These are phyloP conservation scores for Chelonoidis abingdonii DNA, from an alignment of 2,113 vertebrate species.

Conservation along the genomic window DNA sequence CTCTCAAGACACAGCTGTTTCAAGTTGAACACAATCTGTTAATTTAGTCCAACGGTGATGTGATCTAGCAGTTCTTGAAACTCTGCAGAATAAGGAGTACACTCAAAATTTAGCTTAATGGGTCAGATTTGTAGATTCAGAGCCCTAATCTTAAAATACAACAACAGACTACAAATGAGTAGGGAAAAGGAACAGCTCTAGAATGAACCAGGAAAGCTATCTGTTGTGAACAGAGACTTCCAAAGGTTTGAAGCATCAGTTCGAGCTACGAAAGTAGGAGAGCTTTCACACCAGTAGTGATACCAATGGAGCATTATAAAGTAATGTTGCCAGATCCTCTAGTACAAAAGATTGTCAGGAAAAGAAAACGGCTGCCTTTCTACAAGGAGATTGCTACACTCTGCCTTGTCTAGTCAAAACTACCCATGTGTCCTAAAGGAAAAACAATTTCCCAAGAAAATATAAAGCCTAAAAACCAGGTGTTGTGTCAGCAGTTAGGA, in stretches of 20 bases:
- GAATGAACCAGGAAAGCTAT: not conserved
- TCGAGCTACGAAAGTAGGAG: fast-evolving
- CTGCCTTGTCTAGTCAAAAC: not conserved
- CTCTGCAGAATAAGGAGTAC: not conserved
- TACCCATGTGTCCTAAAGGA: not conserved
- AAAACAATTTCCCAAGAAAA: not conserved
- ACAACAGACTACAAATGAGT: fast-evolving
- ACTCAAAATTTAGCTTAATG: not conserved
- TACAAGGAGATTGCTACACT: fast-evolving
- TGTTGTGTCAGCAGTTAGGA: not conserved
- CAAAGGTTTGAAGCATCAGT: not conserved
- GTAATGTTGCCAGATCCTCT: not conserved
- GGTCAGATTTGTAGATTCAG: not conserved
- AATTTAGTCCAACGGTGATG: not conserved
- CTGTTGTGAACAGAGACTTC: not conserved
- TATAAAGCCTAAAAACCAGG: not conserved
- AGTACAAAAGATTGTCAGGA: not conserved
- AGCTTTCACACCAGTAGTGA: not conserved
- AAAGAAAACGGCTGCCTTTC: fast-evolving
- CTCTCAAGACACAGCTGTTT: fast-evolving
- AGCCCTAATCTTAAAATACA: fast-evolving
- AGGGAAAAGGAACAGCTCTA: not conserved
- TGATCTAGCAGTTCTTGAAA: fast-evolving
- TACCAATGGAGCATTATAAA: not conserved
- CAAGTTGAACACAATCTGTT: fast-evolving